These are phyloP conservation scores for Sycobia sp. DNA, from an alignment of 1,140 invertebrate genomes.

Conservation along the genomic window DNA sequence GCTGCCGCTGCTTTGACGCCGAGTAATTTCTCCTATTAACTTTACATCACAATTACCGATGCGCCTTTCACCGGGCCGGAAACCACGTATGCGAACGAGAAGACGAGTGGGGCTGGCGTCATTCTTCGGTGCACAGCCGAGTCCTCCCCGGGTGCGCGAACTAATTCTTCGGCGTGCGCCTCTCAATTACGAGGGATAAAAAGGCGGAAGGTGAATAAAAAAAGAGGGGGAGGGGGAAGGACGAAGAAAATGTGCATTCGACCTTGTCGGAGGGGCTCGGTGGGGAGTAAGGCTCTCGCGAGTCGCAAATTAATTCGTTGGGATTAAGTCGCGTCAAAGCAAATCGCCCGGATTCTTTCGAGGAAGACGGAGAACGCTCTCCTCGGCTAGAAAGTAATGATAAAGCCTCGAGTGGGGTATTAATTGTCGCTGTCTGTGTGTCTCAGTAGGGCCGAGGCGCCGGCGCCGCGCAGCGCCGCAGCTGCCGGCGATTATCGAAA, in stretches of 20 bases:
- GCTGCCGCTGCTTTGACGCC: slow-evolving; percentile 45
- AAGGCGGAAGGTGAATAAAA: neutral
- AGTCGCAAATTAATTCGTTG: neutral
- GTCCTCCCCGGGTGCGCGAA: neutral
- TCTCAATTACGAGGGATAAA: slow-evolving; percentile 23
- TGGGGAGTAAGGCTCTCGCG: slow-evolving; percentile 1
- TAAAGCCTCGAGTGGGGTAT: slow-evolving; percentile 23
- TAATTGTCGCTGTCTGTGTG: slow-evolving; percentile 25
- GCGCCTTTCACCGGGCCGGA: slow-evolving; percentile 36
- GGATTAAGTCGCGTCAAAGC: neutral
- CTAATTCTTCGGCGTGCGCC: slow-evolving; percentile 10
- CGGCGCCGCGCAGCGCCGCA: slow-evolving; percentile 21
- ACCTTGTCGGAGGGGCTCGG: neutral
- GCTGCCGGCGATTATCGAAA: slow-evolving; percentile 33
- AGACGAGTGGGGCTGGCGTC: neutral
- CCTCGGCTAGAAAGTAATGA: slow-evolving; percentile 18
- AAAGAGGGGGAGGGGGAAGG: neutral
- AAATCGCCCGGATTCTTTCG: slow-evolving; percentile 10
- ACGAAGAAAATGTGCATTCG: slow-evolving; percentile 1
- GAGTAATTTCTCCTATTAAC: slow-evolving; percentile 47
- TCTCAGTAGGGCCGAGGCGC: neutral
- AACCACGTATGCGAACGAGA: slow-evolving; percentile 37
- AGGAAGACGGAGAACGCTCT: neutral
- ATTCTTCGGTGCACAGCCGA: neutral
- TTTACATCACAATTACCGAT: slow-evolving; percentile 45